Base-by-base conservation (phyloP, 2,797 vertebrate species). In the Eidolon dupreanum region DNA sequence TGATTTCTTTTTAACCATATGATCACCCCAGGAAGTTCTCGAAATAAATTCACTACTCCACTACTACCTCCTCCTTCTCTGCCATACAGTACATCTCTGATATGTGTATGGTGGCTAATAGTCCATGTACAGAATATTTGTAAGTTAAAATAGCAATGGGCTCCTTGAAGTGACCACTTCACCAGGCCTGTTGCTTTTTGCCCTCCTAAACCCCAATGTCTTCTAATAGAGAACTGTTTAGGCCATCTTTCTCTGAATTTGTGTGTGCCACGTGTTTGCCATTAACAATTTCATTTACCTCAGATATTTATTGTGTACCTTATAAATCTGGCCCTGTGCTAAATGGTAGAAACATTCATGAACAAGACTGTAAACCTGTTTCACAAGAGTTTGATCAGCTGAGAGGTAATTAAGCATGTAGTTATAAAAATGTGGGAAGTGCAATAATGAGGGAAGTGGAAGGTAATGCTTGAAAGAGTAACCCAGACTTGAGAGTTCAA, bases 11-110 rank as follows among this genome's bases (percentile, higher is more conserved):
- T 78, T 83, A 87, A 82, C 81, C 71, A 75, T 16, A 9, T 74
- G 31, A 38, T 90, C 71, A 90, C 75, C 95, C 15, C 82, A 88
- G 70, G 93, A 97, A 57, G 77, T 73, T 73, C 70, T 90, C 94
- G 94, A 49, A 95, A 92, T 93, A 94, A 86, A 93, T 75, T 68
- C 68, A 77, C 65, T 93, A 53, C 75, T 96, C 49, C 66, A 83
- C 57, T 87, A 24, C 92, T 74, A 26, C 95, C 95, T 93, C 95
- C 88, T 97, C 15, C 83, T 78, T 57, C 33, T 81, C 0, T 79
- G 86, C 85, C 55, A 22, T 26, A 68, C 53, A 83, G 12, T 85
- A 65, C 66, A 68, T 75, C 38, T 92, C 75, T 87, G 8, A 24
- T 43, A 5, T 84, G 33, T 38, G 5, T 81, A 46, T 41, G 88